Conservation (phyloP, 2,888 invertebrate genomes). For the Tigriopus californicus region DNA sequence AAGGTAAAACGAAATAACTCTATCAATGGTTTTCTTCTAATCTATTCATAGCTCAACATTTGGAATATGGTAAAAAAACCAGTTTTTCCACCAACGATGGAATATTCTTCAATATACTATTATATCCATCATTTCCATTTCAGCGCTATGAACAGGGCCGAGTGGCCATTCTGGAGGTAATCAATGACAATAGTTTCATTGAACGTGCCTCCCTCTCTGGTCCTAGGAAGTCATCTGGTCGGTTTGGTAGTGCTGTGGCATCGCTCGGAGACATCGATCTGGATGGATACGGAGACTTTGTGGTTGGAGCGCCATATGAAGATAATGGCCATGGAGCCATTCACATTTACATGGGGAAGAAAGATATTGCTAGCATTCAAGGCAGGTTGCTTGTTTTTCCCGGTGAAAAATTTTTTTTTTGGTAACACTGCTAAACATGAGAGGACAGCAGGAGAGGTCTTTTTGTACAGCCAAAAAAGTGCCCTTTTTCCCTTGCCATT, state of each 20-base stretch:
- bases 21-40: too few species aligned
- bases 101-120: too few species aligned
- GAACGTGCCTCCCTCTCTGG: background rate
- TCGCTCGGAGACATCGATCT: slow-evolving; percentile 1
- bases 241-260: background rate
- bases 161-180: background rate
- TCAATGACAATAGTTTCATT: background rate
- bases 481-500: too few species aligned
- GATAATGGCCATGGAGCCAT: background rate
- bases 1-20: too few species aligned
- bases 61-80: background rate
- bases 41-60: too few species aligned
- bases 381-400: background rate
- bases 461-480: too few species aligned
- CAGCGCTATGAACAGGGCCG: background rate
- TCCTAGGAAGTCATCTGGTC: background rate
- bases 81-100: too few species aligned
- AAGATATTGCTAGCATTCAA: background rate
- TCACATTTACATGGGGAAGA: background rate
- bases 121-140: background rate
- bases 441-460: too few species aligned
- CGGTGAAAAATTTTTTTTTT: too few species aligned
- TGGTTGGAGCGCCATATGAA: slow-evolving; percentile 11
- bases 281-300: slow-evolving; percentile 7
- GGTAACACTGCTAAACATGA: too few species aligned